These are phyloP conservation scores for Tridacna crocea DNA, from an alignment of 2,888 invertebrate genomes.

Conservation along the genomic window DNA sequence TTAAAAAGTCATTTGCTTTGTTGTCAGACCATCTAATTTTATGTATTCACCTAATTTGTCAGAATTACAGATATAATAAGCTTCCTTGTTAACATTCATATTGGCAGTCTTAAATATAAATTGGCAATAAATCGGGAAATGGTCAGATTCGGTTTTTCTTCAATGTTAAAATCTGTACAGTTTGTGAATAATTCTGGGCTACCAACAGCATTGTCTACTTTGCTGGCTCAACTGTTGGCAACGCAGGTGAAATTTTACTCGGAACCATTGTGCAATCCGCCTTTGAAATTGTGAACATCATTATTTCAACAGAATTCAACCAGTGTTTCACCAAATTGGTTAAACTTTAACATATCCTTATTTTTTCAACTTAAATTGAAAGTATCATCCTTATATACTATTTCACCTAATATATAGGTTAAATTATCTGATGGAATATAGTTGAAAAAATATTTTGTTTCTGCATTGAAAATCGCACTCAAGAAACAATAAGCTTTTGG, in stretches of 20 bases:
- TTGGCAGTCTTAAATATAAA: background rate
- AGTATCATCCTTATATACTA: too few relatives aligned
- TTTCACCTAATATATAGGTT: too few relatives aligned
- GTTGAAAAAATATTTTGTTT: too few relatives aligned
- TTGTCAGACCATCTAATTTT: background rate
- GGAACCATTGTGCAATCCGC: too few relatives aligned
- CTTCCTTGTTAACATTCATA: background rate
- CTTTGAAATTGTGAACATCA: too few relatives aligned
- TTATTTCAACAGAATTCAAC: too few relatives aligned
- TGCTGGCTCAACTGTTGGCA: too few relatives aligned
- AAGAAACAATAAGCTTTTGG: too few relatives aligned
- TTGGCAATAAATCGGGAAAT: background rate
- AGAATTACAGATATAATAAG: background rate
- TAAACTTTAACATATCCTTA: background rate
- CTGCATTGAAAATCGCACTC: too few relatives aligned
- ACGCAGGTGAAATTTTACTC: too few relatives aligned
- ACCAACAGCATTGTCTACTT: too few relatives aligned
- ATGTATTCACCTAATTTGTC: background rate
- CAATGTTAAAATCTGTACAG: background rate
- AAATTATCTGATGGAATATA: too few relatives aligned
- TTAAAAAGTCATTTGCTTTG: background rate
- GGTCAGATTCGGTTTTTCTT: background rate
- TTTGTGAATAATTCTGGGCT: slow-evolving; percentile 1
- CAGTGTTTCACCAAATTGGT: background rate
- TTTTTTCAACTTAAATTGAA: background rate